Evolutionary conservation across 2,797 vertebrate genomes (phyloP), one percentile per base, ranked within the genome.

Genomic region (Rhinophrynus dorsalis): DNA sequence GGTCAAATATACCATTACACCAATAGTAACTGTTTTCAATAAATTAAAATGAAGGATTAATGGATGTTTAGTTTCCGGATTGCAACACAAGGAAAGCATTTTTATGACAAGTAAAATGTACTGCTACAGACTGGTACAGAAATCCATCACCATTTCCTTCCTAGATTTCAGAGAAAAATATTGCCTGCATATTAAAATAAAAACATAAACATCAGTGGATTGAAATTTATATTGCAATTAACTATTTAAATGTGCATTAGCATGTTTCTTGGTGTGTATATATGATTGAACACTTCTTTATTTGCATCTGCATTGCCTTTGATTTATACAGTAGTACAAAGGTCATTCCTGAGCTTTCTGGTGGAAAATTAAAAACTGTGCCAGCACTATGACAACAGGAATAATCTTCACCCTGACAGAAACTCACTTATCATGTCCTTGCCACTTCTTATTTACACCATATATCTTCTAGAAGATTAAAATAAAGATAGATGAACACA

Each of bases 381-480:
- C 40, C 59, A 63, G 59, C 50, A 24, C 51, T 48, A 27, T 71
- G 50, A 50, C 50, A 63, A n/a, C 17, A 35, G 38, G 5, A 35
- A 12, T 35, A 10, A 35, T 35, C 2, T 35, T 35, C 32, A 9
- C 2, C 9, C 32, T 35, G 6, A 35, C 2, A 35, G 32, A 35
- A 12, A 35, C 59, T 57, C 58, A 70, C 51, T 62, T 52, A 45
- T 57, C 60, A 71, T 50, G 68, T 64, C 44, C 32, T 38, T 44
- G 40, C 15, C 40, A 44, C 15, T 8, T 18, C 40, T 44, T 12
- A n/a, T n/a, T n/a, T n/a, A n/a, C n/a, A n/a, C n/a, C n/a, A n/a
- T n/a, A n/a, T n/a, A n/a, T n/a, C n/a, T n/a, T n/a, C n/a, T n/a
- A n/a, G n/a, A n/a, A n/a, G n/a, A n/a, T n/a, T n/a, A n/a, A n/a